Evolutionary conservation across 2,888 invertebrate genomes (phyloP).

Genomic region (Auanema freiburgensis): DNA sequence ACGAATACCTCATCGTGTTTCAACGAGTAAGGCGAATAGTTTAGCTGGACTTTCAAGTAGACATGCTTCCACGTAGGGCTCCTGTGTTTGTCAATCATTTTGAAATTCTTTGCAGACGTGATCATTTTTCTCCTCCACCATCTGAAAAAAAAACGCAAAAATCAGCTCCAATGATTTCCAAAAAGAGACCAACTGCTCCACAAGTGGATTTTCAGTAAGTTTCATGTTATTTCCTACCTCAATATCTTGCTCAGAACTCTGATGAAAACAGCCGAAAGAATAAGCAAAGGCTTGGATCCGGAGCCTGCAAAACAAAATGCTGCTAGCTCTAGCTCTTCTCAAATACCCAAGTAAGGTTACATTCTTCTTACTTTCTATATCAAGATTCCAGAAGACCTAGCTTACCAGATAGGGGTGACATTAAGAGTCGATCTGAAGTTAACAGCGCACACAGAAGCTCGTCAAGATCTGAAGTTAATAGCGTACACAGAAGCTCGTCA

Average conservation of each 20-base stretch:
- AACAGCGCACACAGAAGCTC: no score
- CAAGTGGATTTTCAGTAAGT: conserved; percentile 35
- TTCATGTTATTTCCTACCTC: neutral
- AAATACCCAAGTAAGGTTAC: no score
- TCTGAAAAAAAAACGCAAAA: conserved; percentile 17
- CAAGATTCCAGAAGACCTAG: no score
- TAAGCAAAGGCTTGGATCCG: conserved; percentile 7
- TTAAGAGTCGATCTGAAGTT: no score
- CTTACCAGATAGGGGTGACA: no score
- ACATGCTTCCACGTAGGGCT: conserved; percentile 33
- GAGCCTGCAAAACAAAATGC: no score
- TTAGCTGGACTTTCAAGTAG: conserved; percentile 38
- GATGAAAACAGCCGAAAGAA: conserved; percentile 28
- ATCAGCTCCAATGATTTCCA: conserved; percentile 2
- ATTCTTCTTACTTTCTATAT: no score
- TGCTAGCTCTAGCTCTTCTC: no score
- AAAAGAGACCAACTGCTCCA: conserved; percentile 33
- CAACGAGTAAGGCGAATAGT: conserved; percentile 45
- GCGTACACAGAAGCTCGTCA: no score
- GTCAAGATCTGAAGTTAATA: no score
- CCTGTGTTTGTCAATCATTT: neutral
- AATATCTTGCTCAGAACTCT: conserved; percentile 22
- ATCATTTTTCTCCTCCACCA: conserved; percentile 43
- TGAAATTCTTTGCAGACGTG: conserved; percentile 20
- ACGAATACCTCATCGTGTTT: conserved; percentile 30